Percentiles rank a stretch among this genome's conserved stretches.
Evolutionary conservation across 1,140 invertebrate species (phyloP).

Genomic region (Diorhabda elongata): DNA sequence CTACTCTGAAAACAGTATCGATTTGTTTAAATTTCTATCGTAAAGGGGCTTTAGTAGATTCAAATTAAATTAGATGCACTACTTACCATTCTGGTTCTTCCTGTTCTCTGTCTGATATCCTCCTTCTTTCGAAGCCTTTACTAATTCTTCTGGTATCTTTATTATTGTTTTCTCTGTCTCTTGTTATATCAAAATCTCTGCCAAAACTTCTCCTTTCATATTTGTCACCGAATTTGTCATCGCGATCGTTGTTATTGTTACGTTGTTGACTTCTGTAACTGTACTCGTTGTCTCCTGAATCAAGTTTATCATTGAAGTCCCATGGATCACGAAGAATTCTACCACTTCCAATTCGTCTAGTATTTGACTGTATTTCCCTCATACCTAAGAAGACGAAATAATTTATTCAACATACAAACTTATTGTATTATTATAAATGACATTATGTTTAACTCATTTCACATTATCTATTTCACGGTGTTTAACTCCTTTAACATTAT

Average conservation of each 20-base stretch:
- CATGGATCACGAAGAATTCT: constrained; percentile 67
- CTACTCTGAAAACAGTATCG: too few species aligned
- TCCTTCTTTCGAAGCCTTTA: constrained; percentile 45
- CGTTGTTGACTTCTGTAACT: constrained; percentile 21
- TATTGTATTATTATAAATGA: neutral
- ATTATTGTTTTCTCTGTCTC: constrained; percentile 48
- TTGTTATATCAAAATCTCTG: constrained; percentile 47
- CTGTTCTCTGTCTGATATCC: constrained; percentile 51
- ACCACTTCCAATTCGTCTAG: constrained; percentile 71
- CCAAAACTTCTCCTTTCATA: constrained; percentile 50
- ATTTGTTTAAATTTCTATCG: too few species aligned
- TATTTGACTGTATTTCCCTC: constrained; percentile 40
- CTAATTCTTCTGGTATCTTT: constrained; percentile 37
- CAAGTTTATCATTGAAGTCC: constrained; percentile 52
- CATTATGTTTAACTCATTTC: too few species aligned
- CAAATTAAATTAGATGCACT: too few species aligned
- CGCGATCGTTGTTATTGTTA: constrained; percentile 31
- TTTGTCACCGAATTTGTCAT: constrained; percentile 31
- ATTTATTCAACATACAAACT: neutral
- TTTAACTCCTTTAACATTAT: too few species aligned
- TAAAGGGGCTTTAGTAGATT: too few species aligned
- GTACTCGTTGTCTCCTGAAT: constrained; percentile 36
- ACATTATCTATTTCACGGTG: too few species aligned
- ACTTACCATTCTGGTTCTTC: constrained; percentile 62
- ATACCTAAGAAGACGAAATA: constrained; percentile 12